phyloP scores from a whole-genome alignment of 2,113 vertebrate genomes.

The Malurus elegans region DNA sequence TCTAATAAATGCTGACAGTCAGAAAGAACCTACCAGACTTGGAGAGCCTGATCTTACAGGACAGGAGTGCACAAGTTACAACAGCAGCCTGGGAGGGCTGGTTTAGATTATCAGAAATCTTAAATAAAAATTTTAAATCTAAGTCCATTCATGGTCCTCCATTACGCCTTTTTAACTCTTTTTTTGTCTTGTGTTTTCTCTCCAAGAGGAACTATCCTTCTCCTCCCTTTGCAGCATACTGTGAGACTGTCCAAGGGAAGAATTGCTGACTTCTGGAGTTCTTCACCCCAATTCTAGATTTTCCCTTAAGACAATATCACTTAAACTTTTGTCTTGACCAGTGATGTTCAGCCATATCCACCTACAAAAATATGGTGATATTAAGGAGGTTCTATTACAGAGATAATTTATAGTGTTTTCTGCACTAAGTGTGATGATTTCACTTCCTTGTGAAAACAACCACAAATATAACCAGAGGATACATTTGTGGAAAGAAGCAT shows the following conservation, averaged over 20 bases:
- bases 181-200: neutral
- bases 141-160: neutral
- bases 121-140: neutral
- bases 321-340: neutral
- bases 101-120: neutral
- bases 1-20: neutral
- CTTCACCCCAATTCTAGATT: neutral
- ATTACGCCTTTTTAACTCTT: neutral
- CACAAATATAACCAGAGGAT: neutral
- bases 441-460: neutral
- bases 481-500: neutral
- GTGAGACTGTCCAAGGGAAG: neutral
- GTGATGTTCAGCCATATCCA: neutral
- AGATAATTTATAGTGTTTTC: neutral
- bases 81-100: neutral
- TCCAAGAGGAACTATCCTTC: neutral
- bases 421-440: neutral
- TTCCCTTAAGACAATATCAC: neutral
- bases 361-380: neutral
- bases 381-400: neutral
- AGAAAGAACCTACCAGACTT: neutral
- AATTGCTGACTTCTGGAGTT: neutral
- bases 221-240: neutral
- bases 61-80: neutral
- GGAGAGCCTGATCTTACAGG: neutral